Evolutionary conservation across 2,797 vertebrate species (phyloP), one percentile per base, ranked within the genome.

Genomic region (Allobates femoralis): DNA sequence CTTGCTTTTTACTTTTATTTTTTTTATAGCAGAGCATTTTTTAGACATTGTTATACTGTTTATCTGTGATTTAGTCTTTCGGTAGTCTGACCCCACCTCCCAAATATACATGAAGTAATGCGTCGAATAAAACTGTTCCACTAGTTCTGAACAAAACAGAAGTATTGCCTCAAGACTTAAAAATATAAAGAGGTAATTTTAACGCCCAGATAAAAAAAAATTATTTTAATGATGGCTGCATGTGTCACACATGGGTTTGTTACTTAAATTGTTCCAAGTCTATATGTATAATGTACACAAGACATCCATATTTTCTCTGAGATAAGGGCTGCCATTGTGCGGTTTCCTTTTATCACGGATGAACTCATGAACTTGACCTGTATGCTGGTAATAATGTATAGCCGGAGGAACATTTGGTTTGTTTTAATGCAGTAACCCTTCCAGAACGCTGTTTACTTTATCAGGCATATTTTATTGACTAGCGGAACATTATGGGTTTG

Each of bases 351-450:
- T 56, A 78, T 78, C 76, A 78, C 8, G 7, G 11, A 21, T 56
- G 32, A 56, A 74, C 81, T 55, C 16, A 18, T 83, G 81, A 83
- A 83, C 67, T 73, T 11, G 23, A 46, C 21, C 23, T 74, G 66
- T 16, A 50, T 23, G 23, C 18, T 14, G 46, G 32, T 82, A 53
- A n/a, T 55, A 53, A 67, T 14, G 46, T 30, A 21, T 51, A 46
- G 46, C 12, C 37, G 55, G 32, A 66, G 53, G 37, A 60, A 74
- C 81, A 83, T 74, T 58, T 19, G 34, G 67, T 83, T 83, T 60
- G 51, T 18, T 58, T 74, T 83, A 73, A 83, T 58, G 50, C 46
- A 12, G 19, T 23, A 19, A 71, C 50, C n/a, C 19, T 28, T 55
- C 53, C 81, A 46, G 67, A 32, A 18, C 53, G 6, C 23, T 58